phyloP scores from a whole-genome alignment of 2,113 vertebrate genomes.

The Antechinus stuartii region DNA sequence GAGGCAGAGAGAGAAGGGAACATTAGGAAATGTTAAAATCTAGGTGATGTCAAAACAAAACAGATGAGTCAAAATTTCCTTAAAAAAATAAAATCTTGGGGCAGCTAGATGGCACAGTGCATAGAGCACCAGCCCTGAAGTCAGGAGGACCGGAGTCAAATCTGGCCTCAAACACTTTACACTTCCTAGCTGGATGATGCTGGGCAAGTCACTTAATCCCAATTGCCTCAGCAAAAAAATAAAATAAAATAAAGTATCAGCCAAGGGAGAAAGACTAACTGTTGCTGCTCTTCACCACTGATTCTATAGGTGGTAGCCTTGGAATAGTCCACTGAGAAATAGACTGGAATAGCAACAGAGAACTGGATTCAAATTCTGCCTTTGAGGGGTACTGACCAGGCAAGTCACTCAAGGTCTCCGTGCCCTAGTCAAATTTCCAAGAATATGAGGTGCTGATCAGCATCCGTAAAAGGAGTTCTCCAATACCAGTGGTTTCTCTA shows the following conservation, averaged over 20 bases:
- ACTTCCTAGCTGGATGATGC: no score
- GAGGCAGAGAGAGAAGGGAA: not conserved
- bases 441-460: not conserved
- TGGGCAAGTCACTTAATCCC: no score
- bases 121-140: no score
- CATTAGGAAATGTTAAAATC: not conserved
- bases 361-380: not conserved
- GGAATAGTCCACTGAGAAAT: not conserved
- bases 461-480: not conserved
- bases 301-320: not conserved
- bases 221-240: no score
- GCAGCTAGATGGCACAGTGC: no score
- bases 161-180: no score
- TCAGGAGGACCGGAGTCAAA: no score
- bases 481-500: not conserved
- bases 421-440: not conserved
- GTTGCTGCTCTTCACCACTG: not conserved
- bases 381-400: not conserved
- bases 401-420: not conserved
- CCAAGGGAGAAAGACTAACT: not conserved
- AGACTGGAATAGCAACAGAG: not conserved
- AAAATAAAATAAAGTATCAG: not conserved
- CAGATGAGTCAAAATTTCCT: no score
- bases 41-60: not conserved
- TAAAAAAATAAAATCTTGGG: not conserved